These are phyloP conservation scores for Dolichallabes microphthalmus DNA, from an alignment of 2,113 vertebrate species.

Conservation along the genomic window DNA sequence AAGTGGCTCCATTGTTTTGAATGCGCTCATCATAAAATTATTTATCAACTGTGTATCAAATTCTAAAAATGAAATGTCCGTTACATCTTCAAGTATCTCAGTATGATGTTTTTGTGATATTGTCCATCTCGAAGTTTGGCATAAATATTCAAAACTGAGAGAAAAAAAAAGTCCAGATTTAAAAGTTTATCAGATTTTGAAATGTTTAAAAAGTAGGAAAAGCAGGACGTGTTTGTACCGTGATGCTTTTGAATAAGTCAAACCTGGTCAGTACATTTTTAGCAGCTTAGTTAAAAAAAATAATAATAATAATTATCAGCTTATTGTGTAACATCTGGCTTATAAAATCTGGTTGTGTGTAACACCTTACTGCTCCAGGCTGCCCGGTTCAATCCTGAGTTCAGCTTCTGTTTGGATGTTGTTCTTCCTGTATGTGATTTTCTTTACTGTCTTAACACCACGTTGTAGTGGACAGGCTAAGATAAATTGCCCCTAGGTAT, in stretches of 20 bases:
- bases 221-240: neutral
- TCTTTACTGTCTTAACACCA: neutral
- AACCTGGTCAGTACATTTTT: neutral
- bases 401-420: neutral
- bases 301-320: neutral
- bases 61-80: neutral
- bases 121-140: neutral
- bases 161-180: neutral
- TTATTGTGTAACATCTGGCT: neutral
- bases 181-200: neutral
- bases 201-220: neutral
- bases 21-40: neutral
- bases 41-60: neutral
- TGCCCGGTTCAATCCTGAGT: slow-evolving; percentile 3
- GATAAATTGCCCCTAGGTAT: neutral
- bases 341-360: neutral
- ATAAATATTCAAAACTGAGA: neutral
- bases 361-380: neutral
- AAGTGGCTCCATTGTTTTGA: neutral
- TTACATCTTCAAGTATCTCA: neutral
- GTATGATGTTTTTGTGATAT: neutral
- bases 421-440: no score
- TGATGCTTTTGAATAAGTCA: neutral
- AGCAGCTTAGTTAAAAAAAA: neutral
- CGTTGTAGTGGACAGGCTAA: neutral